Evolutionary conservation across 2,797 vertebrate genomes (phyloP).

Genomic region (Poecilia picta): DNA sequence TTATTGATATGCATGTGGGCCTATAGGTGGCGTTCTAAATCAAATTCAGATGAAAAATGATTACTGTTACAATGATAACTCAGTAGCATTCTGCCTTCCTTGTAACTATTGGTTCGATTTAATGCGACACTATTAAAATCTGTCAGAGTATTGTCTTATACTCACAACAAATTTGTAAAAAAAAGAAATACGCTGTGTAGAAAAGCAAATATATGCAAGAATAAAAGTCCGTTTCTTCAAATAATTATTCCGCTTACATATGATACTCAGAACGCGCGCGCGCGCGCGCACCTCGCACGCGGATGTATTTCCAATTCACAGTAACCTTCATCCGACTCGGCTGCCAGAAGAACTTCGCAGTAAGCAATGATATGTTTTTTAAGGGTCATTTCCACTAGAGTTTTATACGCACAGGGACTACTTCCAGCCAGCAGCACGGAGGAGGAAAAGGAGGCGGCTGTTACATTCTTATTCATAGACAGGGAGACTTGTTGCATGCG

Average conservation of each 20-base stretch:
- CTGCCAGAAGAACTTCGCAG: constrained; percentile 5
- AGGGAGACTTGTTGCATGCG: constrained; percentile 59
- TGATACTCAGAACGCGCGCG: constrained; percentile 30
- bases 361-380: not conserved
- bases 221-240: not conserved
- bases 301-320: constrained; percentile 31
- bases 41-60: constrained; percentile 19
- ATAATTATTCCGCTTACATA: constrained; percentile 17
- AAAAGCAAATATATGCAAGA: not conserved
- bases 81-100: not conserved
- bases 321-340: constrained; percentile 33
- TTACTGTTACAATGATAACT: not conserved
- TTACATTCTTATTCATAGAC: constrained; percentile 13
- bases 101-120: not conserved
- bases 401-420: not conserved
- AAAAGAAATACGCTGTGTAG: not conserved
- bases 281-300: constrained; percentile 28
- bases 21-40: constrained; percentile 63
- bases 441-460: not conserved
- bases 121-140: not conserved
- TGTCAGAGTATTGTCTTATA: not conserved
- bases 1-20: not conserved
- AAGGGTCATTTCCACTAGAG: too few species aligned
- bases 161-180: not conserved
- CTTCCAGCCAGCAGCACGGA: not conserved